Evolutionary conservation across 2,113 vertebrate species (phyloP), one percentile per base, ranked within the genome.

Genomic region (Brachypodius melanocephalos): DNA sequence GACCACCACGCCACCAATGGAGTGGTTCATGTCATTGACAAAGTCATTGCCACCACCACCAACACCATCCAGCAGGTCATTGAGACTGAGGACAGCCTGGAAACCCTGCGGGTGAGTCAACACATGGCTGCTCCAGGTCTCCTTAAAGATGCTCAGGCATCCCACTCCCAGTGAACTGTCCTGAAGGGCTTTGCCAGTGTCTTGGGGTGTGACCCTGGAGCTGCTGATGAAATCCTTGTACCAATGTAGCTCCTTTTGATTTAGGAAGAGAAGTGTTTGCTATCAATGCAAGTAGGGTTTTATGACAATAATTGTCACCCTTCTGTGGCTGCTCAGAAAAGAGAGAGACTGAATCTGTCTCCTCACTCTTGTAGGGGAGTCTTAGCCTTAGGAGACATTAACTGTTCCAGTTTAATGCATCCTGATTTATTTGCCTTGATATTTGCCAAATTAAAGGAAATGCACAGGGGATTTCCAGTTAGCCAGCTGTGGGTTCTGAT

Each of bases 1-100:
- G 99, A 99, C 97, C 99, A 99, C 78, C 99, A 99, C 0, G 99
- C 99, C 31, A 99, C 99, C 92, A 99, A 99, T 0, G 99, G 99
- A 2, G 99, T 99, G 40, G 99, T 99, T 18, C 99, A 99, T 4
- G 98, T 99, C 73, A 99, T 99, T 0, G 99, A 99, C 91, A 98
- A 99, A 48, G 99, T 99, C 96, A 99, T 99, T 19, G 98, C 98
- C 21, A 99, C 99, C 63, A 75, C 99, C 24, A 98, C 98, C 31
- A 99, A 98, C 97, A 98, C 96, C 76, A 98, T 99, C 54, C 97
- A 98, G 89, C 96, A 98, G 18, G 88, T 99, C 55, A 97, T 99
- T 1, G 99, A 99, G 69, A 96, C 98, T 0, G 98, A 99, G 52
- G 99, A 99, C 5, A 98, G 98, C 89, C 98, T 99, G 80, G 99